Conservation (phyloP, 2,888 invertebrate species). For the Diaperis boleti region DNA sequence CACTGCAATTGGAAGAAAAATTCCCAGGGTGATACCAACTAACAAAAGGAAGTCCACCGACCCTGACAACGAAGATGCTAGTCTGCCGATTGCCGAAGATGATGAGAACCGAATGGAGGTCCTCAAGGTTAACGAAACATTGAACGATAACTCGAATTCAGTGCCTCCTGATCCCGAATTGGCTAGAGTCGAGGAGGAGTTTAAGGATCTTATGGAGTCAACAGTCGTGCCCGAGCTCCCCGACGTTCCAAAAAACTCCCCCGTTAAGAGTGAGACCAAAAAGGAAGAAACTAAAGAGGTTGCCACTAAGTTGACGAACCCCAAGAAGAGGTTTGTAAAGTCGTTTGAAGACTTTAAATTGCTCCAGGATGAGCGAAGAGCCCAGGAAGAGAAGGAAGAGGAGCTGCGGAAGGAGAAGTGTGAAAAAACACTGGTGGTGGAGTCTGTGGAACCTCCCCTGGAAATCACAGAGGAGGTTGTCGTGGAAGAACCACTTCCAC, state of each 20-base stretch:
- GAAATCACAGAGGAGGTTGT: neutral
- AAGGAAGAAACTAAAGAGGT: conserved; percentile 61
- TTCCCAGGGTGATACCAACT: conserved; percentile 71
- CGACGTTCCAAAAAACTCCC: conserved; percentile 68
- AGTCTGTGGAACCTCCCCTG: neutral
- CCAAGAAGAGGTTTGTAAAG: conserved; percentile 64
- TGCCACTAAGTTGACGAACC: conserved; percentile 60
- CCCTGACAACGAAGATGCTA: conserved; percentile 61
- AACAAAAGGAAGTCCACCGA: conserved; percentile 64
- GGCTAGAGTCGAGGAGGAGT: conserved; percentile 66
- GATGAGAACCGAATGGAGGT: conserved; percentile 41
- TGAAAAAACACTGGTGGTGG: conserved; percentile 22
- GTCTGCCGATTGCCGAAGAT: conserved; percentile 56
- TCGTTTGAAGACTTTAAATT: conserved; percentile 64
- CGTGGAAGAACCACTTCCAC: neutral
- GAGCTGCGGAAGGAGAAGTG: conserved; percentile 39
- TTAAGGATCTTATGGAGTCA: conserved; percentile 73
- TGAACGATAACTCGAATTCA: conserved; percentile 25
- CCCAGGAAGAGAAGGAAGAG: conserved; percentile 41
- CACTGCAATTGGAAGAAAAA: conserved; percentile 70
- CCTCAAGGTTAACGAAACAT: conserved; percentile 29
- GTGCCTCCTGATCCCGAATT: conserved; percentile 51
- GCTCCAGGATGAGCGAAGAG: conserved; percentile 48
- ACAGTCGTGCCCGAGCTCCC: conserved; percentile 73
- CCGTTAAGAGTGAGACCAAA: too few relatives aligned